Conservation (phyloP, 1,140 invertebrate species). For the Watersipora subatra region DNA sequence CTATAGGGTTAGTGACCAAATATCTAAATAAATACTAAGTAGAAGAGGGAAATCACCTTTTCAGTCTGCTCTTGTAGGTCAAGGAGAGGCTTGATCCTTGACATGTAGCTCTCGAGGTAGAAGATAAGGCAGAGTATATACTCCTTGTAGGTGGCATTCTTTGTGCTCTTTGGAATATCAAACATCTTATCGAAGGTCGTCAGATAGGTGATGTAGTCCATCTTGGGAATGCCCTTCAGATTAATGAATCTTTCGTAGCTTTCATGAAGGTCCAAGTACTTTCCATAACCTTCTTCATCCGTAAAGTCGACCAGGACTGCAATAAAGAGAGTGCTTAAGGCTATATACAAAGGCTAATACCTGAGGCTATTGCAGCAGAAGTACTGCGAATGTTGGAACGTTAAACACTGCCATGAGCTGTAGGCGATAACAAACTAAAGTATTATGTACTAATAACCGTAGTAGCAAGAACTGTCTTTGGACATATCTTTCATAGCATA, state of each 20-base stretch:
- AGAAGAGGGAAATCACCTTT: too few relatives aligned
- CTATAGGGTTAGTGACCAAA: too few relatives aligned
- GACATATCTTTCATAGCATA: too few relatives aligned
- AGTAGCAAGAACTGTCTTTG: too few relatives aligned
- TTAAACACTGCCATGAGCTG: too few relatives aligned
- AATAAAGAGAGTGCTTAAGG: too few relatives aligned
- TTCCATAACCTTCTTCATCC: slow-evolving; percentile 99
- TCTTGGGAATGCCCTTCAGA: slow-evolving; percentile 83
- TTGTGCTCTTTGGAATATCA: slow-evolving; percentile 85
- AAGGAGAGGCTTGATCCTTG: slow-evolving; percentile 75
- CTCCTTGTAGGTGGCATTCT: slow-evolving; percentile 79
- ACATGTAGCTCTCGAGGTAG: slow-evolving; percentile 74
- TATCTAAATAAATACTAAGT: too few relatives aligned
- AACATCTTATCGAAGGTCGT: slow-evolving; percentile 87
- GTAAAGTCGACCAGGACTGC: slow-evolving; percentile 77
- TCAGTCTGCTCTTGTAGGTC: slow-evolving; percentile 53
- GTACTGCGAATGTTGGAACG: too few relatives aligned
- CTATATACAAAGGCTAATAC: neutral
- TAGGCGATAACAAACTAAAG: too few relatives aligned
- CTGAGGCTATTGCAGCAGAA: too few relatives aligned
- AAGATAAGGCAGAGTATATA: slow-evolving; percentile 62
- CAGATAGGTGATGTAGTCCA: slow-evolving; percentile 91
- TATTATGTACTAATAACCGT: too few relatives aligned
- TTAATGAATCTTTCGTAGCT: slow-evolving; percentile 93
- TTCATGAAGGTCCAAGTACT: slow-evolving; percentile 95